Evolutionary conservation across 1,140 invertebrate genomes (phyloP), one percentile per base, ranked within the genome.

Genomic region (Calephelis nemesis): DNA sequence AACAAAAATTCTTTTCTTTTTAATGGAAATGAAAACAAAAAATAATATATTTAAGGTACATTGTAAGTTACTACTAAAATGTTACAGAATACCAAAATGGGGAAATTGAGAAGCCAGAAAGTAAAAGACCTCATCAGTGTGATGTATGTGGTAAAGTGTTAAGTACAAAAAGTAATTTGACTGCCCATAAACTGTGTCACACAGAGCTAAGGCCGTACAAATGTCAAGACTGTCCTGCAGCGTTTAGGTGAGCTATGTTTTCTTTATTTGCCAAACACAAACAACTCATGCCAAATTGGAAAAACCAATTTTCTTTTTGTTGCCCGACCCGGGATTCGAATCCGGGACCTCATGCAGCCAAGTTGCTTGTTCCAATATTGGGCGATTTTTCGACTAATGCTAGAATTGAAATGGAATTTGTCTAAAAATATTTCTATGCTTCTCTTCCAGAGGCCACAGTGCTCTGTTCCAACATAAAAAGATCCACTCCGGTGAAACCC

Each of bases 401-500:
- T 30, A 30, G 30, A 3, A 30, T 30, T 30, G 30, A 30, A 30
- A 30, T 30, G 30, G 30, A 30, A 58, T 19, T 15, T 15, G 9
- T 19, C 5, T 12, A 19, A 10, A 63, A 1, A 47, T 15, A 13
- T 15, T 47, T 30, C 5, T 5, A 65, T 9, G n/a, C 15, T 63
- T 62, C 19, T 19, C 47, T 49, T 47, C 12, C 77, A 91, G 88
- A 74, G 87, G 87, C 4, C 83, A 91, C 76, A 91, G 88, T 42
- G 87, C 85, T 7, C 65, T 91, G 15, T 88, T 85, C 62, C 88
- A 89, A 66, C 92, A 93, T 69, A 87, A 85, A 70, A 86, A 90
- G 58, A 71, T 88, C 0, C 93, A 93, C 76, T 94, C 94, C n/a
- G 96, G 96, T 1, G 96, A 97, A 83, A 96, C 95, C 15, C 95